phyloP scores from a whole-genome alignment of 2,113 vertebrate species.

The Paradisaea rubra region DNA sequence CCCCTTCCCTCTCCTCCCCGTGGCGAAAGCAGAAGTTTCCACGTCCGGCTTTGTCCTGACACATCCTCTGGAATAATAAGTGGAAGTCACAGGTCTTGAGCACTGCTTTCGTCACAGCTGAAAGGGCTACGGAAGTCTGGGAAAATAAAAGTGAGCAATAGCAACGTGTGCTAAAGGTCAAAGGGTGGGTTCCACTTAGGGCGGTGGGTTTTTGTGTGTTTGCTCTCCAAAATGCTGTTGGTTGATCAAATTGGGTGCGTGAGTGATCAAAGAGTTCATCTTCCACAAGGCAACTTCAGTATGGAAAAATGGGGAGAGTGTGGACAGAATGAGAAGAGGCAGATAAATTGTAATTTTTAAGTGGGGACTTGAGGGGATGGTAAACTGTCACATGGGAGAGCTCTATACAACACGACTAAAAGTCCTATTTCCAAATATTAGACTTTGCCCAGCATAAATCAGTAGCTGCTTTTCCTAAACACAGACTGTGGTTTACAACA shows the following conservation, averaged over 20 bases:
- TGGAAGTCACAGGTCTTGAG: slow-evolving; percentile 19
- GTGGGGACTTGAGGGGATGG: background rate
- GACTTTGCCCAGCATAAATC: background rate
- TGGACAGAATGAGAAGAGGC: background rate
- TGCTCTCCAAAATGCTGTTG: background rate
- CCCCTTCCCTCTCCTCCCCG: background rate
- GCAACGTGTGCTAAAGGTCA: background rate
- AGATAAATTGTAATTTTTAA: background rate
- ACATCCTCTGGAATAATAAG: slow-evolving; percentile 48
- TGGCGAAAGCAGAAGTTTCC: background rate
- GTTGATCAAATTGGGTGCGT: background rate
- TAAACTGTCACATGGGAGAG: background rate
- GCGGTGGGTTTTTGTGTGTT: background rate
- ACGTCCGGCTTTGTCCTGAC: background rate
- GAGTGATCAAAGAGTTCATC: background rate
- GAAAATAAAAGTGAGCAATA: background rate
- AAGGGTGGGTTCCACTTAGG: background rate
- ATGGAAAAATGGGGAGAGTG: background rate
- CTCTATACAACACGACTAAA: background rate
- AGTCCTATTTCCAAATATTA: background rate
- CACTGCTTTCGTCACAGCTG: background rate
- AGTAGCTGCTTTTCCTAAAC: background rate
- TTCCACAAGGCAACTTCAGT: background rate
- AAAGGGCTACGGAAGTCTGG: background rate
- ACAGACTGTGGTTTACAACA: background rate